Conservation (phyloP, 2,888 invertebrate genomes). For the Antitype chi region DNA sequence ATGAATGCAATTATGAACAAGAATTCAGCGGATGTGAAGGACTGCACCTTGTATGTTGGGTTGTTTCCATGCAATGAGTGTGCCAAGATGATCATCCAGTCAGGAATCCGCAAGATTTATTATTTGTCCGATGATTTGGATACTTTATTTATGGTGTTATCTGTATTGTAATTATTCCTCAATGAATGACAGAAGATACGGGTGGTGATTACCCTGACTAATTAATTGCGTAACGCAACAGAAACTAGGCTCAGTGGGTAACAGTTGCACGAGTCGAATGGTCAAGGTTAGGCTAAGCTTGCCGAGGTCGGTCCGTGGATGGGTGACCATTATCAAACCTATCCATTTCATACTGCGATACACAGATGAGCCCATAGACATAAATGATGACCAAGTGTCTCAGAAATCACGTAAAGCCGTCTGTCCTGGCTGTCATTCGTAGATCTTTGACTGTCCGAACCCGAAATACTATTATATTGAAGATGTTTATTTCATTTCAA, state of each 20-base stretch:
- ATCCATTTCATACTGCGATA: background rate
- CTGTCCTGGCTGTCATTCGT: background rate
- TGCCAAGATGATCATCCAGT: conserved; percentile 98
- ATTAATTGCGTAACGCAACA: conserved; percentile 13
- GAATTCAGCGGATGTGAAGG: conserved; percentile 94
- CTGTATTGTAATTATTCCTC: background rate
- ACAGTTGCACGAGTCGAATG: background rate
- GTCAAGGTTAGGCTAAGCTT: background rate
- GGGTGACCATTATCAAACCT: background rate
- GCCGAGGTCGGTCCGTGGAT: background rate
- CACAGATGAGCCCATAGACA: no score
- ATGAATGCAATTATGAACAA: conserved; percentile 99
- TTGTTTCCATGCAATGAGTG: conserved; percentile 99
- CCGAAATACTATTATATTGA: no score
- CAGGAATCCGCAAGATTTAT: conserved; percentile 95
- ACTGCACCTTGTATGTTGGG: conserved; percentile 96
- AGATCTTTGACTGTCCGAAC: background rate
- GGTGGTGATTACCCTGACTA: background rate
- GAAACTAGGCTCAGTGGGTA: background rate
- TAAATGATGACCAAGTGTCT: background rate
- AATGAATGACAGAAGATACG: background rate
- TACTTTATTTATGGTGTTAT: conserved; percentile 2
- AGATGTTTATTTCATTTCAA: no score
- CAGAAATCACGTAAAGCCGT: no score
- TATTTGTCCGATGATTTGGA: conserved; percentile 96